Conservation (phyloP, 2,113 vertebrate genomes). For the Gobio gobio region DNA sequence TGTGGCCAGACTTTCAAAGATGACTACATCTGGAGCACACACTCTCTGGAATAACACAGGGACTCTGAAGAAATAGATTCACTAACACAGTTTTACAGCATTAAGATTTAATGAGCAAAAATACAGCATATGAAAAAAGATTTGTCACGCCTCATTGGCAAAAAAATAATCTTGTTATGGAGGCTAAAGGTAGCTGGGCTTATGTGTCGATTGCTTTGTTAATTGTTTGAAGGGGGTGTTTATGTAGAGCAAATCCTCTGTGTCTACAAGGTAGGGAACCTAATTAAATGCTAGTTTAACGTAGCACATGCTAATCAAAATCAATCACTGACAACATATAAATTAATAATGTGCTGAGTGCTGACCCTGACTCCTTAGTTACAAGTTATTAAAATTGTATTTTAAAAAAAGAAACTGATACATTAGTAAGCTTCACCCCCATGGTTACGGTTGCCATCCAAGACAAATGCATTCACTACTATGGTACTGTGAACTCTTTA, state of each 20-base stretch:
- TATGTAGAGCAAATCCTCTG: conserved; percentile 66
- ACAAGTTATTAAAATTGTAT: neutral
- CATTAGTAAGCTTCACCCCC: neutral
- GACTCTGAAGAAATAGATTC: conserved; percentile 13
- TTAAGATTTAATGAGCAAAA: conserved; percentile 40
- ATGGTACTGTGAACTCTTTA: neutral
- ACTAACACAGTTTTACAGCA: conserved; percentile 43
- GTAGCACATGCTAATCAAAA: conserved; percentile 56
- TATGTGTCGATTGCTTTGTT: conserved; percentile 64
- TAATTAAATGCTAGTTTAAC: conserved; percentile 64
- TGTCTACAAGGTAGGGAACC: conserved; percentile 65
- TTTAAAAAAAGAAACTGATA: neutral
- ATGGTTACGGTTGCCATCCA: neutral
- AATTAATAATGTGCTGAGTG: neutral
- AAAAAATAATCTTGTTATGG: conserved; percentile 36
- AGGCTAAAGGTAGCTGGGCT: conserved; percentile 55
- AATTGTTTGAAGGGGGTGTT: conserved; percentile 71
- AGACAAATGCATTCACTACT: neutral
- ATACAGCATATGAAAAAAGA: conserved; percentile 25
- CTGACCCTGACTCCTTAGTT: neutral
- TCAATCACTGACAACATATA: conserved; percentile 58
- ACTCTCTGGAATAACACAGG: conserved; percentile 20
- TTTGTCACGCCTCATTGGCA: conserved; percentile 14
- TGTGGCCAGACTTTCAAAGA: conserved; percentile 53
- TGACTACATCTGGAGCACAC: conserved; percentile 34